Percentiles rank a stretch among this genome's conserved stretches.
Conservation (phyloP, 2,888 invertebrate genomes). For the Spodoptera picta region DNA sequence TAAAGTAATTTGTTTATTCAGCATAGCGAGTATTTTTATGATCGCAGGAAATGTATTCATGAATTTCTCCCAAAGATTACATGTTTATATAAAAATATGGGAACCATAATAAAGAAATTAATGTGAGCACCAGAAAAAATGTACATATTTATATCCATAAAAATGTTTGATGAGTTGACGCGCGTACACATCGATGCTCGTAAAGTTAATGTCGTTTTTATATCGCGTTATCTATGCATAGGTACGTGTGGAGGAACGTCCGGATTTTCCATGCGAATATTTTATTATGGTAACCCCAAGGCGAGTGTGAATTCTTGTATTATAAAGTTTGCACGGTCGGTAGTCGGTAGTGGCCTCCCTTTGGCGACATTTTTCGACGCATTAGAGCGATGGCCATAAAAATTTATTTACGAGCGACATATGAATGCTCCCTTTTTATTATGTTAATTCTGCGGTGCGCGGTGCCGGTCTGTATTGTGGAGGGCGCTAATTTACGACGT, state of each 20-base stretch:
- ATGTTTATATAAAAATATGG: constrained; percentile 59
- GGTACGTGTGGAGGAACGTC: constrained; percentile 56
- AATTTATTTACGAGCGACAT: constrained; percentile 82
- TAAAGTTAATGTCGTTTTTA: constrained; percentile 69
- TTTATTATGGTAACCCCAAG: constrained; percentile 65
- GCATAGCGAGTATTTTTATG: constrained; percentile 54
- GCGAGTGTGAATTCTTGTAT: constrained; percentile 61
- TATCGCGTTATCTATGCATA: constrained; percentile 66
- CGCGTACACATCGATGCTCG: constrained; percentile 60
- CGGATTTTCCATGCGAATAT: constrained; percentile 66
- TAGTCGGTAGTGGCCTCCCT: constrained; percentile 55
- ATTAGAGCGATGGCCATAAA: constrained; percentile 85
- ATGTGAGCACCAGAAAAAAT: constrained; percentile 56
- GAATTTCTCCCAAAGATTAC: constrained; percentile 58
- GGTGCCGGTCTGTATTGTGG: constrained; percentile 64
- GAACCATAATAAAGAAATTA: constrained; percentile 59
- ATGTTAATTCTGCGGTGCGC: constrained; percentile 80
- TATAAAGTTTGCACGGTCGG: constrained; percentile 60
- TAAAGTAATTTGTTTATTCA: constrained; percentile 56
- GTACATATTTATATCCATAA: constrained; percentile 60
- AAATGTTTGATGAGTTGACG: constrained; percentile 59
- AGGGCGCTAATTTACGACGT: constrained; percentile 77
- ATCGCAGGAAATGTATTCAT: constrained; percentile 56
- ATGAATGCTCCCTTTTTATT: constrained; percentile 85
- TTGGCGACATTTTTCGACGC: constrained; percentile 79